phyloP scores from a whole-genome alignment of 2,113 vertebrate genomes.

The Thinocorus orbignyianus region DNA sequence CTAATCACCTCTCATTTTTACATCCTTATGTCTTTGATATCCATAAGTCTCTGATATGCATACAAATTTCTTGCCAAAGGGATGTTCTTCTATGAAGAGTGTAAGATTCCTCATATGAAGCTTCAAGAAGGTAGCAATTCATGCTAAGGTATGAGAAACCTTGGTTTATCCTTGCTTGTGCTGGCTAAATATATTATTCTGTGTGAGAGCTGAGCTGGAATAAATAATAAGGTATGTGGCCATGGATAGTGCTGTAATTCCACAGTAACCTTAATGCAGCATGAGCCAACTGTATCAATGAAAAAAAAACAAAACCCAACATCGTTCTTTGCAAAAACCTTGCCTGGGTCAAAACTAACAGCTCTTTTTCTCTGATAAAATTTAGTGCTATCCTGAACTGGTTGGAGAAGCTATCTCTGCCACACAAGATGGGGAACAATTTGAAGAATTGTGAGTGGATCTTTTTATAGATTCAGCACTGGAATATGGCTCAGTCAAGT shows the following conservation, averaged over 20 bases:
- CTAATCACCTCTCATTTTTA: neutral
- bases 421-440: neutral
- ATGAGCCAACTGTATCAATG: neutral
- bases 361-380: neutral
- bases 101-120: neutral
- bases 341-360: neutral
- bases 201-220: fast-evolving
- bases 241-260: neutral
- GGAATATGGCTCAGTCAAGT: neutral
- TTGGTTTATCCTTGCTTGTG: neutral
- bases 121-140: neutral
- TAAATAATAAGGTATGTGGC: neutral
- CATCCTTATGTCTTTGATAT: neutral
- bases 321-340: neutral
- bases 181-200: neutral
- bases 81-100: neutral
- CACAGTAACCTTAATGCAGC: neutral
- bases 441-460: neutral
- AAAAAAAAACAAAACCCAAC: neutral
- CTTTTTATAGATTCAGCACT: neutral
- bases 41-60: neutral
- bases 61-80: neutral
- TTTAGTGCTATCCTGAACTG: neutral
- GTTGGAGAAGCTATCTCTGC: neutral
- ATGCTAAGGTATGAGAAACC: neutral